A percentile compares a stretch with the other conserved stretches of the same genome.
Conservation (phyloP, 1,140 invertebrate species). For the Bombus cullumanus region DNA sequence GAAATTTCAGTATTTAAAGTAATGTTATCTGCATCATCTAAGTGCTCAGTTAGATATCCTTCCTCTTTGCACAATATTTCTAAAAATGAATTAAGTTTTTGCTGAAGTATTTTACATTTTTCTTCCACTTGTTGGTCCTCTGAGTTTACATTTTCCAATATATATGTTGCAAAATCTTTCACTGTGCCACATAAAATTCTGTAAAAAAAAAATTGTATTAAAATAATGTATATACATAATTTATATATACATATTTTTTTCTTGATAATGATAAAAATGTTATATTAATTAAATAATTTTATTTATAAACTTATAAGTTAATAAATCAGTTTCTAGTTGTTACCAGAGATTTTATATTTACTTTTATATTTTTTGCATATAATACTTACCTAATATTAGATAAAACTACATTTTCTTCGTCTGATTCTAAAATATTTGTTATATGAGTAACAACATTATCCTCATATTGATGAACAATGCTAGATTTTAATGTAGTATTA, state of each 20-base stretch:
- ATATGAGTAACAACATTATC: constrained; percentile 91
- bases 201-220: constrained; percentile 49
- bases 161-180: constrained; percentile 88
- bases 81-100: constrained; percentile 90
- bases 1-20: constrained; percentile 68
- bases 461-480: constrained; percentile 88
- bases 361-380: neutral
- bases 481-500: constrained; percentile 79
- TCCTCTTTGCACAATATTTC: constrained; percentile 89
- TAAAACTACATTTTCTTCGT: constrained; percentile 90
- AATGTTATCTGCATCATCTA: constrained; percentile 64
- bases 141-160: constrained; percentile 84
- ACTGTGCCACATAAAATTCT: constrained; percentile 91
- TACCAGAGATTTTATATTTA: neutral
- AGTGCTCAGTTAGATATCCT: constrained; percentile 68
- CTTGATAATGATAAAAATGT: neutral
- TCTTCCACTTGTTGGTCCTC: constrained; percentile 86
- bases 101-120: constrained; percentile 89
- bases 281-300: neutral
- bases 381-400: constrained; percentile 88
- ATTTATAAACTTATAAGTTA: neutral
- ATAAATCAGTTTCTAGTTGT: neutral
- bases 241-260: neutral
- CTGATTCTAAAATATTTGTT: constrained; percentile 93
- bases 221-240: neutral